These are phyloP conservation scores for Diachasmimorpha longicaudata DNA, from an alignment of 1,140 invertebrate genomes.

Conservation along the genomic window DNA sequence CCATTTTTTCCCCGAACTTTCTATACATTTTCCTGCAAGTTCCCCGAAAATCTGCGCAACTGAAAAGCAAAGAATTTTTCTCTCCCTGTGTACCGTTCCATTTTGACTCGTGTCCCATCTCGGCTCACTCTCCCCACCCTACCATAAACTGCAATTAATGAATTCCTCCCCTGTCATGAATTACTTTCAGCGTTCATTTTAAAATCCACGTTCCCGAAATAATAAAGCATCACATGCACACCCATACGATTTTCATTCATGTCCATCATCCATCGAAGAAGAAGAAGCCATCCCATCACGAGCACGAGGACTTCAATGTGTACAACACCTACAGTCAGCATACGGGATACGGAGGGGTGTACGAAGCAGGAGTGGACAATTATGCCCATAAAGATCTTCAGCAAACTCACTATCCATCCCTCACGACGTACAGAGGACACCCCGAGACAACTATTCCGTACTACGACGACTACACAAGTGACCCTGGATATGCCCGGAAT, in stretches of 20 bases:
- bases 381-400: not conserved
- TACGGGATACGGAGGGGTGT: slow-evolving; percentile 40
- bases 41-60: too few relatives aligned
- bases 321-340: slow-evolving; percentile 44
- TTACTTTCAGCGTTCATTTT: slow-evolving; percentile 60
- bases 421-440: slow-evolving; percentile 16
- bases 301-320: slow-evolving; percentile 54
- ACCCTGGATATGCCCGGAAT: not conserved
- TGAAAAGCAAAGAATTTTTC: too few relatives aligned
- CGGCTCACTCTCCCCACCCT: too few relatives aligned
- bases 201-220: slow-evolving; percentile 66
- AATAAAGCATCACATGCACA: slow-evolving; percentile 66
- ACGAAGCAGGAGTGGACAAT: slow-evolving; percentile 28
- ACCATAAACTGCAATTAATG: too few relatives aligned
- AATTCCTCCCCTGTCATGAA: too few relatives aligned
- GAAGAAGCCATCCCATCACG: slow-evolving; percentile 56
- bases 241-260: slow-evolving; percentile 65
- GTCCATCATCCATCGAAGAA: slow-evolving; percentile 47
- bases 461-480: slow-evolving; percentile 28
- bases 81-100: too few relatives aligned
- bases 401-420: not conserved
- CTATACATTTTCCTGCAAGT: too few relatives aligned
- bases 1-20: too few relatives aligned
- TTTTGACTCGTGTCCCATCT: too few relatives aligned
- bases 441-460: slow-evolving; percentile 22